Base-by-base conservation (phyloP, 2,797 vertebrate genomes). In the Netta rufina region DNA sequence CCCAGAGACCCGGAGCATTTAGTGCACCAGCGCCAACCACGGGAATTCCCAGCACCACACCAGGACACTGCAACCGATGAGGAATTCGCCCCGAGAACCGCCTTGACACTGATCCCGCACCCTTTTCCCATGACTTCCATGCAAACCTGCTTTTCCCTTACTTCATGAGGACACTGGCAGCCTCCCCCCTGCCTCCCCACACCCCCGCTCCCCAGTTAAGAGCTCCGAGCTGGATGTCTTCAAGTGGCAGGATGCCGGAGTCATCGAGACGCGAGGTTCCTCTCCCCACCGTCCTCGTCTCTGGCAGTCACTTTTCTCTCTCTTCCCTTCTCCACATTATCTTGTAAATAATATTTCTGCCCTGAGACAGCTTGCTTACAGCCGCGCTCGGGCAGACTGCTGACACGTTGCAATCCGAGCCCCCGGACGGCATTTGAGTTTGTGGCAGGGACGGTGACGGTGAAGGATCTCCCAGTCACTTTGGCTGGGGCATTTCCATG, bases 281-380 rank as follows among this genome's bases (percentile, higher is more conserved):
- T 5, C 60, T 95, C 33, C 43, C 22, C 43, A 7, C 27, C 32
- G 11, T 57, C 56, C 67, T 69, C 13, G 0, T n/a, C 49, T 25
- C 28, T 21, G 66, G 27, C 83, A 77, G 60, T 64, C 76, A 20
- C 69, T 84, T 71, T 13, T 49, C 86, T 67, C n/a, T 56, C 79
- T 51, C 47, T 30, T 53, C 53, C 41, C 78, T 83, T 77, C 84
- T 90, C 78, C 38, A 57, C 83, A 20, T 28, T 88, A 84, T 58
- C 92, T 73, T 51, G 61, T 92, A 96, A 97, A 95, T 90, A 86
- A 96, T 36, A 84, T 73, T 84, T 75, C 83, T 89, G 92, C 85
- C 90, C 53, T 32, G 78, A 77, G 95, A 84, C 89, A 95, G 89
- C 81, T 96, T 84, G 32, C 77, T 90, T 89, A 36, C 21, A 70